Evolutionary conservation across 2,888 invertebrate genomes (phyloP), one percentile per base, ranked within the genome.

Genomic region (Tetragnatha montana): DNA sequence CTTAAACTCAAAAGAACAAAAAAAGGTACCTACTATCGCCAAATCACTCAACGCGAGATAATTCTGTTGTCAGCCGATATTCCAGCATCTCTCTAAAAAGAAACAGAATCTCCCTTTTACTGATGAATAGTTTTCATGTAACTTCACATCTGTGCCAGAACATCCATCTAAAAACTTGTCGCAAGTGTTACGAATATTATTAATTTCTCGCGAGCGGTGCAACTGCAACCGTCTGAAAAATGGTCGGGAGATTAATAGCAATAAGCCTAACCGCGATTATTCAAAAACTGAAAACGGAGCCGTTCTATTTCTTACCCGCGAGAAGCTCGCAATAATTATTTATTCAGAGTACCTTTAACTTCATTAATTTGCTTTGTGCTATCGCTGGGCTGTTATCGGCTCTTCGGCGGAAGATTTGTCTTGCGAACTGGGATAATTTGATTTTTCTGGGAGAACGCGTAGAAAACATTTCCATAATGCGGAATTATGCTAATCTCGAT

Each of bases 381-480:
- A 68, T 68, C 76, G 12, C n/a, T 85, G 17, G n/a, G 78, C 51
- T 85, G 85, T 85, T 85, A 78, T 85, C 51, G 78, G 76, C 71
- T 71, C 78, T 70, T 71, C 17, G 70, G 17, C n/a, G 71, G 1
- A 35, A 35, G 49, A 71, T 79, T 71, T 78, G 78, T 85, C 85
- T 85, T 71, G 17, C 8, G 71, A 78, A 70, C 19, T 69, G 35
- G 22, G 78, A 85, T 79, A 85, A 78, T 85, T 79, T 79, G 78
- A 85, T 85, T 78, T 85, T 85, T 78, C 78, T 78, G 50, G 49
- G 19, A 76, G 75, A 84, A 22, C 17, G 50, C 50, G 35, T 51
- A 22, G 70, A 50, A 71, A 78, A 78, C n/a, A 85, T 79, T 85
- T 85, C 79, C 78, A 71, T 85, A 85, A 85, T 85, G 71, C 71